Evolutionary conservation across 2,797 vertebrate genomes (phyloP), one percentile per base, ranked within the genome.

Genomic region (Sphenopsis melanotis): DNA sequence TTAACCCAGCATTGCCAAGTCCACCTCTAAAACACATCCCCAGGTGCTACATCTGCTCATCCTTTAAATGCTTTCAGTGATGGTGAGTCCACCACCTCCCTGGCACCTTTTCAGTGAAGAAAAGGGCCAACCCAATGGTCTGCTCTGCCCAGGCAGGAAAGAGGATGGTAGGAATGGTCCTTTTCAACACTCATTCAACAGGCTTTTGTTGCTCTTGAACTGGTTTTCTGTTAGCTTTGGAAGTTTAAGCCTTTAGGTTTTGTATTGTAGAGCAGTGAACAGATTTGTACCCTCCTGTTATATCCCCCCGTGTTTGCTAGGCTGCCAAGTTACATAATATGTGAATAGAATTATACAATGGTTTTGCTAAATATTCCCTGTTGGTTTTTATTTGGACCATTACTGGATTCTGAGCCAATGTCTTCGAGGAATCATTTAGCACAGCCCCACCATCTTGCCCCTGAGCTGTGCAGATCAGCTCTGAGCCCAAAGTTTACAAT

Each of bases 31-130:
- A 70, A 13, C 20, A 60, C 0, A 0, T 37, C 15, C 9, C 9
- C 4, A 16, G 3, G 12, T 9, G 1, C 3, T 7, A 42, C 6
- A 8, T 37, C 37, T 65, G 15, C 26, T 36, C 0, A 0, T 36
- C 15, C 61, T 47, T 71, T 32, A 56, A 75, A 70, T 42, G 10
- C 2, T 11, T 75, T 24, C 17, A 61, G 26, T 3, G 22, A n/a
- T 30, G 39, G 7, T 14, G 26, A 50, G 16, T 49, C 23, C 3
- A 60, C 9, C 26, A 64, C 23, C 29, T 50, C 14, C 17, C 41
- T 44, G 21, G 29, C 18, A 32, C 7, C 2, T 1, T 63, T 34
- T 19, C 37, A 77, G 50, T 8, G 30, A 37, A 36, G 5, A 52
- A 77, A 46, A 77, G 18, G 12, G 34, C n/a, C 15, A 70, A 27